Percentiles rank a stretch among this genome's conserved stretches.
Evolutionary conservation across 1,140 invertebrate genomes (phyloP).

Genomic region (Phortica variegata): DNA sequence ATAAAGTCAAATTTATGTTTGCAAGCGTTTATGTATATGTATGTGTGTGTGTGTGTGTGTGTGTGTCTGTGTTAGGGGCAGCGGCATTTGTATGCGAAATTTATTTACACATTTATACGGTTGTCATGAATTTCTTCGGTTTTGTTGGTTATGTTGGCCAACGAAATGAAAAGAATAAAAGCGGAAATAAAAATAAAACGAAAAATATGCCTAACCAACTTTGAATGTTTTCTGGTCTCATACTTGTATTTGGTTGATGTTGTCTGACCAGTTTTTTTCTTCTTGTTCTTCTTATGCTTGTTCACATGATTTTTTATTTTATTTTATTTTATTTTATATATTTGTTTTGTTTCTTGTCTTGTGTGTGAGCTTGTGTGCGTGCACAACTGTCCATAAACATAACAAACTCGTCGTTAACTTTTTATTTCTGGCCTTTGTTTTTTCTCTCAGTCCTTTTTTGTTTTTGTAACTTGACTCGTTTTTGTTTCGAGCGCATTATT

Average conservation of each 20-base stretch:
- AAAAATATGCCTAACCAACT: not conserved
- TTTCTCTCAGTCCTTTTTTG: constrained; percentile 12
- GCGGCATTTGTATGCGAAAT: constrained; percentile 21
- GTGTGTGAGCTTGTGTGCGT: constrained; percentile 11
- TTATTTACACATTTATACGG: constrained; percentile 52
- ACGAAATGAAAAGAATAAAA: not conserved
- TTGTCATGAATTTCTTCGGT: constrained; percentile 50
- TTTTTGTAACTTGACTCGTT: constrained; percentile 34
- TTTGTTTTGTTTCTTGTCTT: constrained; percentile 43
- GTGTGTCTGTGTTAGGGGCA: not conserved
- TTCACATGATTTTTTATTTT: too few species aligned
- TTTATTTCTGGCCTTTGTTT: constrained; percentile 46
- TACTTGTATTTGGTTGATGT: constrained; percentile 4
- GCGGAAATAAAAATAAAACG: not conserved
- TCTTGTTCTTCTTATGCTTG: not conserved
- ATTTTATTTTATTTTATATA: constrained; percentile 12
- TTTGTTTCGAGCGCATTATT: constrained; percentile 31
- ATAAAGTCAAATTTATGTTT: constrained; percentile 20
- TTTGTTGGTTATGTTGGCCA: constrained; percentile 38
- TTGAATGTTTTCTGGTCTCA: not conserved
- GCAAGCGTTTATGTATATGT: constrained; percentile 8
- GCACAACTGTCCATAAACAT: constrained; percentile 41
- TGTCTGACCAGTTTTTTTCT: not conserved
- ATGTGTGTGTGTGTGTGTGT: not conserved
- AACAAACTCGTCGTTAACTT: constrained; percentile 55